Base-by-base conservation (phyloP, 2,797 vertebrate species). In the Pelodytes ibericus region DNA sequence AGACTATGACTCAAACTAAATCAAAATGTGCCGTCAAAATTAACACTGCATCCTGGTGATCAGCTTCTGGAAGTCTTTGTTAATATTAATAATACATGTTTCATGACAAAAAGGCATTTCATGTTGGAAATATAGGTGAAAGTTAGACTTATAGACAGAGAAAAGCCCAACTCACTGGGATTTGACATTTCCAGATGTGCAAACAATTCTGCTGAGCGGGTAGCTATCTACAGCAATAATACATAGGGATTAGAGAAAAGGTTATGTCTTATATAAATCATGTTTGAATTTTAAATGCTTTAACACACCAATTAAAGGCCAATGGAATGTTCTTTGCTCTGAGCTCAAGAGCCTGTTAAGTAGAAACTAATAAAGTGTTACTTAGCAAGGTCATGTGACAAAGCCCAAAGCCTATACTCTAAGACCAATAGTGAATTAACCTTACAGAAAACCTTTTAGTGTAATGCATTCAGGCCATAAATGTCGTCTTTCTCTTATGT, bases 111-210 rank as follows among this genome's bases (percentile, higher is more conserved):
- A 47, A 47, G 4, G 11, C 44, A 47, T 47, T 36, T 36, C 11
- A 36, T 36, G 5, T n/a, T 36, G 18, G 11, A 47, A 47, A 47
- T 47, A 47, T 36, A 6, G 33, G 33, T 36, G 13, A 1, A 36
- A 36, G 13, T 47, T 47, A 4, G 18, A 47, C 44, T 24, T 53
- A 24, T 53, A 20, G n/a, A 20, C n/a, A 7, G 1, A 53, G 22
- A 20, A 53, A 22, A n/a, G 5, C n/a, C 2, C 8, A 24, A 53
- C 49, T 77, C 61, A n/a, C n/a, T n/a, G n/a, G n/a, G n/a, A 49
- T 81, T 80, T 65, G 64, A 85, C 81, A 80, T 58, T 81, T 85
- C 83, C 86, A 87, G 77, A 85, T 90, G 87, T 84, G 87, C 82
- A 86, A 87, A 89, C 84, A 88, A 80, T 82, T 82, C 77, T 57